Base-by-base conservation (phyloP, 2,888 invertebrate species). In the Druceiella hillmani region DNA sequence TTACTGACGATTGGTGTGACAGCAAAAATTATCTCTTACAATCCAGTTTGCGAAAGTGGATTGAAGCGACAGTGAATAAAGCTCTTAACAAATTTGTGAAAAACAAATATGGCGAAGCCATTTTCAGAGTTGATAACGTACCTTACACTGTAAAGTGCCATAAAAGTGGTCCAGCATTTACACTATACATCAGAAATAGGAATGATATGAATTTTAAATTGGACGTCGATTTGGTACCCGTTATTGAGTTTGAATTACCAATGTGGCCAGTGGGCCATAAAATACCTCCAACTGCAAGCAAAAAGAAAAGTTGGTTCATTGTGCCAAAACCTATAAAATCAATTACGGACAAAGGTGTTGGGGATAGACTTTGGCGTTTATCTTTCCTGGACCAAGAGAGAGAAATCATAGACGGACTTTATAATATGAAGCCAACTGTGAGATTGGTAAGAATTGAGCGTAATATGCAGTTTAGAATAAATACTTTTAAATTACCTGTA, bases 121-220 rank as follows among this genome's bases (percentile, higher is more conserved):
- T 52, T 39, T 62, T 62, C 3, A 53, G 44, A 1, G 64, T 61
- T 2, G 56, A 56, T 16, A 60, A 55, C 0, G 59, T 55, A 2
- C 45, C 46, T 2, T 68, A 67, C 37, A 33, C 62, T 47, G 50
- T 69, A 22, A 58, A 43, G 2, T 58, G 63, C 36, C 61, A 50
- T 32, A 67, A 70, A 46, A 59, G 64, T 0, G 76, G 75, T 0
- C 79, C 79, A 0, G 78, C 79, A 3, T 74, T 73, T 48, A 79
- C 76, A 0, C 46, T 78, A 4, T 59, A 57, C 39, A 51, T 77
- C 9, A 44, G 54, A 9, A 62, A 60, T 22, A n/a, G n/a, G 50
- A 43, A 1, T 46, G 52, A 50, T 2, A 52, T 55, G 3, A 45
- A 55, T 11, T 61, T 65, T 27, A 41, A 44, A 1, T 55, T 79